phyloP scores from a whole-genome alignment of 2,797 vertebrate species.

The Gambelia wislizenii region DNA sequence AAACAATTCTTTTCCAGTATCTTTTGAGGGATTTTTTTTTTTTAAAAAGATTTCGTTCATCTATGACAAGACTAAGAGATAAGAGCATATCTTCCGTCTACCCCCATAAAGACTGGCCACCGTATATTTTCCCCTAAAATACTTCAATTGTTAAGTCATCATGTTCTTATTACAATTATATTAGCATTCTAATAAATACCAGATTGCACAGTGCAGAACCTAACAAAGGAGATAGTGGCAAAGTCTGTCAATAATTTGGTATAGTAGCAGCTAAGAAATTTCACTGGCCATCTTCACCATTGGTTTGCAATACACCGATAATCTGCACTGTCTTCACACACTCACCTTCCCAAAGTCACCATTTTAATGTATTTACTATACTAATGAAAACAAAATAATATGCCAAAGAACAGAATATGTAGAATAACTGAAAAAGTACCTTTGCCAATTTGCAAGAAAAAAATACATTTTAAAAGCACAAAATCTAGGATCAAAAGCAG shows the following conservation, averaged over 20 bases:
- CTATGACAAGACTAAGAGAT: background rate
- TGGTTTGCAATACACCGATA: background rate
- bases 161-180: background rate
- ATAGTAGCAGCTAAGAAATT: constrained; percentile 34
- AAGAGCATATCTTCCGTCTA: background rate
- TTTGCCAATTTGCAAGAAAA: background rate
- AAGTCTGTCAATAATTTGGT: constrained; percentile 38
- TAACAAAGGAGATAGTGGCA: background rate
- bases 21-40: background rate
- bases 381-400: background rate
- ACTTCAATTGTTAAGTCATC: background rate
- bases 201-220: background rate
- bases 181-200: background rate
- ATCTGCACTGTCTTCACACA: background rate
- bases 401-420: background rate
- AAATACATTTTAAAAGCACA: background rate
- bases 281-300: background rate
- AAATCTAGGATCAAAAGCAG: background rate
- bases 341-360: background rate
- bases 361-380: too few relatives aligned
- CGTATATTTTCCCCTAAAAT: background rate
- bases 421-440: background rate
- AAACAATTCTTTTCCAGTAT: background rate
- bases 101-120: background rate
- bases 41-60: background rate